Evolutionary conservation across 2,888 invertebrate genomes (phyloP).

Genomic region (Agonopterix heracliana): DNA sequence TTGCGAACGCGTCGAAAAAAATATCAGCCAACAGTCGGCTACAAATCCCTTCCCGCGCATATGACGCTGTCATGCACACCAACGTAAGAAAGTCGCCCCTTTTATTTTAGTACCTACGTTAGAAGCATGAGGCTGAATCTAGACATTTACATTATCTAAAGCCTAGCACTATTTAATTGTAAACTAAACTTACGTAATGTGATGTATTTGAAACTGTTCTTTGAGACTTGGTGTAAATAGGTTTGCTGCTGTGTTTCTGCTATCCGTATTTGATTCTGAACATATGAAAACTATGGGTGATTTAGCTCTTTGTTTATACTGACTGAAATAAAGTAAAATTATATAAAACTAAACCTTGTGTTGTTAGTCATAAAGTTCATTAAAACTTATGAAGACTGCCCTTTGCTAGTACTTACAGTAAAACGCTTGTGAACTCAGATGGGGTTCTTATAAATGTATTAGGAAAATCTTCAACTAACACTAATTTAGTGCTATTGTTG

Average conservation of each 20-base stretch:
- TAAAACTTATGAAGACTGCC: background rate
- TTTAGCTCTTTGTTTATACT: constrained; percentile 77
- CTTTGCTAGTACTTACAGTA: constrained; percentile 77
- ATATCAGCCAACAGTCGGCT: too few species aligned
- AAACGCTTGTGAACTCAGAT: constrained; percentile 78
- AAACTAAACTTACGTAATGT: constrained; percentile 76
- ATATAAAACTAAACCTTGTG: background rate
- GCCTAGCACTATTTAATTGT: background rate
- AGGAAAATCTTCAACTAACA: constrained; percentile 89
- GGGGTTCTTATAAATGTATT: constrained; percentile 83
- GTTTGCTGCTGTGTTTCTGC: constrained; percentile 74
- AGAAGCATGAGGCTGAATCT: too few species aligned
- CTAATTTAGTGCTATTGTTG: constrained; percentile 73
- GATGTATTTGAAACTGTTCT: constrained; percentile 78
- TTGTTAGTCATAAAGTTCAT: too few species aligned
- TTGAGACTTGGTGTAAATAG: constrained; percentile 80
- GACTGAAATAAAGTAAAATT: constrained; percentile 53
- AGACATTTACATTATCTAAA: background rate
- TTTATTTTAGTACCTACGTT: too few species aligned
- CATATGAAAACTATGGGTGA: constrained; percentile 83
- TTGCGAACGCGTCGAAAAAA: too few species aligned
- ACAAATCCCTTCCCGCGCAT: too few species aligned
- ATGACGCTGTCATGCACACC: too few species aligned
- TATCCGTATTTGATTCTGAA: constrained; percentile 80
- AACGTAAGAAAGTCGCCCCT: too few species aligned